A percentile compares a stretch with the other conserved stretches of the same genome.
phyloP scores from a whole-genome alignment of 92 coral and sea anemone species.

The Diadumene lineata region DNA sequence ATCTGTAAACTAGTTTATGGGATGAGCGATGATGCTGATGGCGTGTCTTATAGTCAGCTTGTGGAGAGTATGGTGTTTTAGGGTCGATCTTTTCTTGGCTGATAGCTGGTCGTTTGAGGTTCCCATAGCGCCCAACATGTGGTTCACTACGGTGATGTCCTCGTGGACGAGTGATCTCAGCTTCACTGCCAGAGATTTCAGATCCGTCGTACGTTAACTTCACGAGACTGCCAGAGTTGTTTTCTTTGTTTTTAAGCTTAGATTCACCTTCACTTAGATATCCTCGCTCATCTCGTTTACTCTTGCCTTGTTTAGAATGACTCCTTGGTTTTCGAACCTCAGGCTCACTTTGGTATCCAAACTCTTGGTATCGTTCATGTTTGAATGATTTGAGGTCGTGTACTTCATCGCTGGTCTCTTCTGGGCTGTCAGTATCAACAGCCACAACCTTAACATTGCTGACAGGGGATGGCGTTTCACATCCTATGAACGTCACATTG shows the following conservation, averaged over 20 bases:
- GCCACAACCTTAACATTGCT: conserved; percentile 37
- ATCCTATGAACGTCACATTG: conserved; percentile 75
- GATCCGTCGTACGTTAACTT: conserved; percentile 87
- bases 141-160: conserved; percentile 43
- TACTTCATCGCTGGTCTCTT: conserved; percentile 21
- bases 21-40: conserved; percentile 60
- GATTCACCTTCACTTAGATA: conserved; percentile 41
- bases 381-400: not conserved
- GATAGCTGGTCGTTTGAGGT: conserved; percentile 58
- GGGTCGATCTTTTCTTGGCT: conserved; percentile 62
- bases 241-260: conserved; percentile 8
- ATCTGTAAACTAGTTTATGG: conserved; percentile 70
- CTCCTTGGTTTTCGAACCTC: conserved; percentile 19
- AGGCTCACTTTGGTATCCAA: conserved; percentile 51
- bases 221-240: conserved; percentile 49
- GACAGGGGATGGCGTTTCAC: conserved; percentile 53
- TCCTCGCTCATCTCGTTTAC: conserved; percentile 36
- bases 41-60: conserved; percentile 71
- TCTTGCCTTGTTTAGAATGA: conserved; percentile 7
- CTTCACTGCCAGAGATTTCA: conserved; percentile 73
- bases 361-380: conserved; percentile 19
- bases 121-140: conserved; percentile 39
- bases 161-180: conserved; percentile 27
- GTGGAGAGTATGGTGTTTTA: conserved; percentile 90
- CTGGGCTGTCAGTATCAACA: conserved; percentile 30